Evolutionary conservation across 2,113 vertebrate species (phyloP).

Genomic region (Pseudorasbora parva): DNA sequence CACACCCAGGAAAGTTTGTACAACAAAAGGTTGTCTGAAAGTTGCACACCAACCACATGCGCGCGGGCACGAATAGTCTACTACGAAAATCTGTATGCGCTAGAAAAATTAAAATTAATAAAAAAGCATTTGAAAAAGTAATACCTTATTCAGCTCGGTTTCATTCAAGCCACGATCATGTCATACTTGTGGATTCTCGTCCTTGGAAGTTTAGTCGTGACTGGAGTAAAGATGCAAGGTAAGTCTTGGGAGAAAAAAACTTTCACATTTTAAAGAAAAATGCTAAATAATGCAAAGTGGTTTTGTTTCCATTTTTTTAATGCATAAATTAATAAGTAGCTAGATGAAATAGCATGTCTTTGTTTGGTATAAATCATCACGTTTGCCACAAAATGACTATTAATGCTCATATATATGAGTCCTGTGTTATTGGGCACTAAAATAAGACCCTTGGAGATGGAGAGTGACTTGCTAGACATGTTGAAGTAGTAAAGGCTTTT

Average conservation of each 20-base stretch:
- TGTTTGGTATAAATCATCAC: background rate
- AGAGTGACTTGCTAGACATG: background rate
- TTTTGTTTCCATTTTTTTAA: background rate
- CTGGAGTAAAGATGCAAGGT: slow-evolving; percentile 51
- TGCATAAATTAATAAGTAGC: too few relatives aligned
- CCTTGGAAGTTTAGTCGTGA: slow-evolving; percentile 42
- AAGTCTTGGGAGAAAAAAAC: background rate
- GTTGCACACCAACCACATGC: background rate
- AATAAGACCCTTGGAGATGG: background rate
- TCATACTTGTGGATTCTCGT: slow-evolving; percentile 54
- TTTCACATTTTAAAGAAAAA: background rate
- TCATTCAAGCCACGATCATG: slow-evolving; percentile 24
- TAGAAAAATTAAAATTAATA: background rate
- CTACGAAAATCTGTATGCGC: background rate
- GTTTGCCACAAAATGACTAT: background rate
- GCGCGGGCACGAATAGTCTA: background rate
- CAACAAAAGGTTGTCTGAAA: slow-evolving; percentile 45
- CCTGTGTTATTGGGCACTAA: too few relatives aligned
- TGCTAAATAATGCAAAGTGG: background rate
- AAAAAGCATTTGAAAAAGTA: too few relatives aligned
- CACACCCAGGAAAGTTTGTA: slow-evolving; percentile 45
- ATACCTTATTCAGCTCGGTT: background rate
- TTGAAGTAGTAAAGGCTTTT: background rate
- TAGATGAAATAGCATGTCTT: background rate
- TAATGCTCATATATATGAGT: background rate